Evolutionary conservation across 2,113 vertebrate species (phyloP).

Genomic region (Proterorhinus semilunaris): DNA sequence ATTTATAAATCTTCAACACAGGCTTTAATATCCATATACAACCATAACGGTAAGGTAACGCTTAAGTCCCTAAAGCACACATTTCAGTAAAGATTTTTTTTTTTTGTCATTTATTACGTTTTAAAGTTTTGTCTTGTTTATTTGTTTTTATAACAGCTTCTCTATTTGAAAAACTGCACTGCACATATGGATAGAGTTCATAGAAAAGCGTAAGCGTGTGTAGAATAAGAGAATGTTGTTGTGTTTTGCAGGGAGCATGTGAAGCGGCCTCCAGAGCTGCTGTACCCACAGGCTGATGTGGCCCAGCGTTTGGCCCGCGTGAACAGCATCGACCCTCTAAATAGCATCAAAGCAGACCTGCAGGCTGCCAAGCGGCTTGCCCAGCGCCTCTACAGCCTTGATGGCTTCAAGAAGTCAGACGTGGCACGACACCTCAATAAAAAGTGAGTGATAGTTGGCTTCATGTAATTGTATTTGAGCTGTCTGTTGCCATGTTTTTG

Average conservation of each 20-base stretch:
- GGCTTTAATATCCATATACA: too few species aligned
- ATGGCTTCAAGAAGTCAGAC: slow-evolving; percentile 94
- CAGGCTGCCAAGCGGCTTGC: slow-evolving; percentile 91
- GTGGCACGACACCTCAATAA: slow-evolving; percentile 92
- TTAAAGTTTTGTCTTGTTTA: too few species aligned
- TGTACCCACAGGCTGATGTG: slow-evolving; percentile 82
- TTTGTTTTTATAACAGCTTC: too few species aligned
- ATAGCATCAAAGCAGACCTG: slow-evolving; percentile 87
- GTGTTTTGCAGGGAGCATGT: slow-evolving; percentile 63
- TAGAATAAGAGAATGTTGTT: slow-evolving; percentile 13
- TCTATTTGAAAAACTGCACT: not conserved
- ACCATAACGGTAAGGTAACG: too few species aligned
- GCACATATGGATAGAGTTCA: slow-evolving; percentile 3
- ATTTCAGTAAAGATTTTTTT: too few species aligned
- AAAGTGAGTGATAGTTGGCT: slow-evolving; percentile 79
- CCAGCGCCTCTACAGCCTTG: slow-evolving; percentile 90
- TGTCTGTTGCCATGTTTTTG: not conserved
- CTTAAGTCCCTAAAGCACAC: too few species aligned
- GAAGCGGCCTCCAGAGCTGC: slow-evolving; percentile 69
- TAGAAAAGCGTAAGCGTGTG: not conserved
- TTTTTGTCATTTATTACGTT: too few species aligned
- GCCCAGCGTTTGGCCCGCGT: slow-evolving; percentile 83
- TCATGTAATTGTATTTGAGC: not conserved
- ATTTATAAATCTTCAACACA: too few species aligned
- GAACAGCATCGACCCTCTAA: slow-evolving; percentile 84